Conservation (phyloP, 1,140 invertebrate species). For the Plutomurus gul region DNA sequence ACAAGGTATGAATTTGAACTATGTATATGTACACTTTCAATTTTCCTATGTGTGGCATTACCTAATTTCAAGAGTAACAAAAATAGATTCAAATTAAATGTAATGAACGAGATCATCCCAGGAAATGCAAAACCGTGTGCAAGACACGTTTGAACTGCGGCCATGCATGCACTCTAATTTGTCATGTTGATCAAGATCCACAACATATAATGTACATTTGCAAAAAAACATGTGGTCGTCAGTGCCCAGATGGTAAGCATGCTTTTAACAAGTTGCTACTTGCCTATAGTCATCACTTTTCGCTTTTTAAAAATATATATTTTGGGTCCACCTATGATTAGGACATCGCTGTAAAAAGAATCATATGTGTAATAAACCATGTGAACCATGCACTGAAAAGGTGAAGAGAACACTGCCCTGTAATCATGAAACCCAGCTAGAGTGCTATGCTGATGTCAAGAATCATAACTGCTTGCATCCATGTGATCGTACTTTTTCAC, state of each 20-base stretch:
- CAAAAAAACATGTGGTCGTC: slow-evolving; percentile 43
- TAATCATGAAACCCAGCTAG: slow-evolving; percentile 21
- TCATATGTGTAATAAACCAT: slow-evolving; percentile 35
- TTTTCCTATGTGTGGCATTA: background rate
- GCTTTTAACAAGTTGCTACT: background rate
- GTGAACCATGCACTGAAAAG: slow-evolving; percentile 41
- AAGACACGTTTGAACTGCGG: slow-evolving; percentile 41
- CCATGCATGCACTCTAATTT: slow-evolving; percentile 45
- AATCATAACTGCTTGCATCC: slow-evolving; percentile 1
- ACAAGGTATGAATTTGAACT: slow-evolving; percentile 34
- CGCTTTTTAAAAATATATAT: background rate
- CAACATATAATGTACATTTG: slow-evolving; percentile 37
- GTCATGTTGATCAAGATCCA: slow-evolving; percentile 45
- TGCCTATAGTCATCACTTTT: background rate
- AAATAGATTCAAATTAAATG: background rate
- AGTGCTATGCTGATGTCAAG: slow-evolving; percentile 21
- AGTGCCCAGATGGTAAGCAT: slow-evolving; percentile 41
- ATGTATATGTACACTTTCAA: background rate
- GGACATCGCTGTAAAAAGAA: slow-evolving; percentile 39
- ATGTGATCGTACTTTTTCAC: slow-evolving; percentile 29
- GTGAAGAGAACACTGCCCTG: slow-evolving; percentile 26
- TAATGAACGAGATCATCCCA: background rate
- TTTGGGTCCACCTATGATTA: background rate
- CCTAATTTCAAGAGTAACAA: slow-evolving; percentile 23
- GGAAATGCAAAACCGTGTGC: slow-evolving; percentile 36